Evolutionary conservation across 2,888 invertebrate genomes (phyloP), one percentile per base, ranked within the genome.

Genomic region (Chymomyza procnemis): DNA sequence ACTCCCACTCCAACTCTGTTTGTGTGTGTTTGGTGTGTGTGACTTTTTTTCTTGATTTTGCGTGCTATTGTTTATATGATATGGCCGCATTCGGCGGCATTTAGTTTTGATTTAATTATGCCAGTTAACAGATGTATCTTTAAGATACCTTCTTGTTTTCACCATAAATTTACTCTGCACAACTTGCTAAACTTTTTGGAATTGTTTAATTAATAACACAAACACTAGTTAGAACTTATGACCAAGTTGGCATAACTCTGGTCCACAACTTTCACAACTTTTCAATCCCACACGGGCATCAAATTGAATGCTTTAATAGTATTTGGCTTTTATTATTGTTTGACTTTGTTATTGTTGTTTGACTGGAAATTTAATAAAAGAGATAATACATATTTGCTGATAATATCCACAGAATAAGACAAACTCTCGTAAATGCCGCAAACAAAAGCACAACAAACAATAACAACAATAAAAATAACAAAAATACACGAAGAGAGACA

Each of bases 71-170:
- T 77, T 76, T 79, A 80, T 78, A 76, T 75, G 78, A 26, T 26
- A 26, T 26, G 26, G 26, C 26, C 76, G 71, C 71, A 64, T 75
- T 75, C 56, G 71, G 67, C 69, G 58, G 79, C 78, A 79, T 78
- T 86, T 77, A 82, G 83, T 82, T 82, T 87, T 82, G 85, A 82
- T 82, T 87, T 87, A 85, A 87, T 82, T 82, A 80, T 71, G 67
- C 72, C 79, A 75, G 76, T 85, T 82, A 73, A 75, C 78, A 85
- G 81, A 86, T 82, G 75, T 75, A 79, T 79, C 85, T 85, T 67
- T 34, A 67, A 82, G 76, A 80, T 80, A 73, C 63, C 34, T n/a
- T 55, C 26, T 57, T 64, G 4, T 50, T 60, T 60, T 58, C 60
- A 6, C 54, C 18, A 12, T 21, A 3, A 6, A 14, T 12, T 26